Percentiles rank a stretch among this genome's conserved stretches.
Evolutionary conservation across 2,113 vertebrate species (phyloP).

Genomic region (Herpetotheres cachinnans): DNA sequence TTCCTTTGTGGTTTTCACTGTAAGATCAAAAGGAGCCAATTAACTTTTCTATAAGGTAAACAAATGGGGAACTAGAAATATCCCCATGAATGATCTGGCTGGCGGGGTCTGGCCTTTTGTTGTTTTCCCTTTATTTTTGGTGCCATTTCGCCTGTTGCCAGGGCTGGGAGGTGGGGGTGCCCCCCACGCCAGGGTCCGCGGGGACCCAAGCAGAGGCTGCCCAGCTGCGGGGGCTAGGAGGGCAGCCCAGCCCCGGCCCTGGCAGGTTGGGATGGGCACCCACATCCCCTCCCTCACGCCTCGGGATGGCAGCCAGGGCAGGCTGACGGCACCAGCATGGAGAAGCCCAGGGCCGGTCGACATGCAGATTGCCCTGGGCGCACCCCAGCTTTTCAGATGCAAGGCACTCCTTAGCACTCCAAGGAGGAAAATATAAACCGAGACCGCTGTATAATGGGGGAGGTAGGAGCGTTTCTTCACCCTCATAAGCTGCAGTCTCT

Average conservation of each 20-base stretch:
- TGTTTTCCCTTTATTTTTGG: not conserved
- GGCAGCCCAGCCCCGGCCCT: not conserved
- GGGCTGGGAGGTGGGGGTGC: not conserved
- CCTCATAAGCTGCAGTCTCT: not conserved
- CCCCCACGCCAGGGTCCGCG: fast-evolving
- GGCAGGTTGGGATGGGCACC: not conserved
- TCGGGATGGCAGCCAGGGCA: fast-evolving
- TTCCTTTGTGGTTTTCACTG: conserved; percentile 77
- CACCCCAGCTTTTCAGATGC: not conserved
- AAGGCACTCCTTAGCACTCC: not conserved
- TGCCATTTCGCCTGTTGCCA: not conserved
- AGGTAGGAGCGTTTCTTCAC: not conserved
- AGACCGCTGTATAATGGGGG: fast-evolving
- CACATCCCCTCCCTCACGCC: not conserved
- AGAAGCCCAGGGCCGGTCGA: not conserved
- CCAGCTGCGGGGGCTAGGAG: fast-evolving
- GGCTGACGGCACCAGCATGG: fast-evolving
- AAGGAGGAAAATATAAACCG: not conserved
- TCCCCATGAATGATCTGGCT: conserved; percentile 45
- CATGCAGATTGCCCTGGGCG: too few relatives aligned
- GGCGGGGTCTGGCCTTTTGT: conserved; percentile 3
- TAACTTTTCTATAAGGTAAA: conserved; percentile 80
- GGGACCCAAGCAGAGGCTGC: not conserved
- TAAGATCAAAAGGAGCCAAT: conserved; percentile 80
- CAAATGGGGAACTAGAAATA: conserved; percentile 74